Evolutionary conservation across 2,113 vertebrate species (phyloP), one percentile per base, ranked within the genome.

Genomic region (Ammodytes marinus): DNA sequence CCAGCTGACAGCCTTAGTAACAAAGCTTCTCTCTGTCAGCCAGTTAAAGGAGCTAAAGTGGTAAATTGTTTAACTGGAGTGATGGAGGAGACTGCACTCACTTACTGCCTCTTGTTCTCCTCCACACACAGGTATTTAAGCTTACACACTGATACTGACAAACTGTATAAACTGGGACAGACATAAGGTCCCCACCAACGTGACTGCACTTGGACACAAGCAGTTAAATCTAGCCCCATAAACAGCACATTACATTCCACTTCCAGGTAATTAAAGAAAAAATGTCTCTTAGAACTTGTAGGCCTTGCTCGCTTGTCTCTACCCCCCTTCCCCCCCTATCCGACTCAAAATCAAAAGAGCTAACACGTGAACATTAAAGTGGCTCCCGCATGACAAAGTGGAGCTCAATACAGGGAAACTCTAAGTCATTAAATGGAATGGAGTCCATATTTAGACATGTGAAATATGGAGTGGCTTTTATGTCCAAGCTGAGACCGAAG

Each of bases 361-460:
- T 79, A 35, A 37, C 37, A 72, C 46, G 35, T 60, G 67, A 76
- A 78, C 42, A 80, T 77, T 13, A 86, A 89, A 77, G 76, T 40
- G 45, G 55, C 53, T 65, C 42, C 58, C 47, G 50, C 69, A 42
- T 40, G n/a, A 78, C 60, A 80, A 69, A 57, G 45, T 61, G 66
- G 35, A 74, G 43, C 27, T 80, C 78, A 77, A 78, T 75, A 78
- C 61, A 73, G 73, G 75, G 73, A 86, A 64, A 9, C 4, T 2
- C 39, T 59, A 35, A 27, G 74, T 77, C 43, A 65, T 79, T 72
- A 81, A 86, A 70, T 17, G 49, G 52, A 72, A 35, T 37, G 17
- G 53, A 53, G 78, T 58, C 81, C 84, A 85, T 80, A 76, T 86
- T 86, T 87, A 86, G 87, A 86, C 73, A 80, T 74, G 74, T 68